Base-by-base conservation (phyloP, 2,888 invertebrate genomes). In the Volucella bombylans region DNA sequence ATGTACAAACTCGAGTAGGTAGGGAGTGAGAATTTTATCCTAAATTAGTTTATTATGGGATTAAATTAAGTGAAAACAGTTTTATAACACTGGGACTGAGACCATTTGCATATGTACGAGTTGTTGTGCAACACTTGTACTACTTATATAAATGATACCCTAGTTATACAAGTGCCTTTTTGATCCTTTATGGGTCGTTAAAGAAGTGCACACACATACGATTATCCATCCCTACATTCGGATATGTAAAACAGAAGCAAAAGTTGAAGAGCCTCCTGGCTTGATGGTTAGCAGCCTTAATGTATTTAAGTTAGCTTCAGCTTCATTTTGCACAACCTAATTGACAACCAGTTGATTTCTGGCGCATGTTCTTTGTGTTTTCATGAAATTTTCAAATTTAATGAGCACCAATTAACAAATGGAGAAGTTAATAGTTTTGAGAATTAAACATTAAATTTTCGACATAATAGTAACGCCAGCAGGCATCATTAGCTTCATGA, bases 31-130 rank as follows among this genome's bases (percentile, higher is more conserved):
- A 73, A 73, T 55, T 78, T 82, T 67, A 14, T 71, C 45, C 69
- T 61, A 79, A 83, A 83, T 83, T 79, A 83, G 83, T 83, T 83
- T 83, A 79, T 79, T 79, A 79, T 83, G 79, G 65, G 74, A 79
- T 74, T 83, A 83, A 83, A 83, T 83, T 74, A 80, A 83, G 83
- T 83, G 83, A 79, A 83, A 83, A 83, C 79, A 79, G 79, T 74
- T 83, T 83, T 79, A 83, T 79, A 43, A 74, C 54, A 65, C 69
- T 71, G 68, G 78, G 82, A 82, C 71, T 64, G 18, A 72, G 72
- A 57, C 67, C 82, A 59, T 82, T 77, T 69, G 55, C 23, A 41
- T 38, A 49, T 59, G 47, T 50, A n/a, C 18, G 12, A 39, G 31
- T 52, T 23, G 18, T 12, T 59, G 52, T 67, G 23, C 39, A 4